These are phyloP conservation scores for Phrynosoma platyrhinos DNA, from an alignment of 2,113 vertebrate species.

Conservation along the genomic window DNA sequence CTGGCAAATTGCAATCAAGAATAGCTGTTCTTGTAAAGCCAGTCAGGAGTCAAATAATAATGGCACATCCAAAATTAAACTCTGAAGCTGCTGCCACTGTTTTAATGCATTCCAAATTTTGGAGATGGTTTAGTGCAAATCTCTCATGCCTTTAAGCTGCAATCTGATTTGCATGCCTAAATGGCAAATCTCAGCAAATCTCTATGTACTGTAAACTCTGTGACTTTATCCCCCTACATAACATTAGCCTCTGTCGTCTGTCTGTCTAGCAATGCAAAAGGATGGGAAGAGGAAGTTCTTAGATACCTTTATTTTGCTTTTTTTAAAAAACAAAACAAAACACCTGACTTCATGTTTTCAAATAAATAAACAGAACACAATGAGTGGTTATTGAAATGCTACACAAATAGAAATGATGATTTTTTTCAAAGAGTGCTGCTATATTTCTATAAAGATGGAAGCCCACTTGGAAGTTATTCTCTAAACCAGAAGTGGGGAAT, in stretches of 20 bases:
- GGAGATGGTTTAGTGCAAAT: neutral
- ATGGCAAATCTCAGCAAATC: neutral
- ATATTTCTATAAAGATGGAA: neutral
- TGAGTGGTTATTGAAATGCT: neutral
- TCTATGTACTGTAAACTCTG: neutral
- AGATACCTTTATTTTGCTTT: neutral
- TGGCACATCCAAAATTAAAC: conserved; percentile 55
- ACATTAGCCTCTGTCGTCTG: neutral
- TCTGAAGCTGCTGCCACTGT: conserved; percentile 41
- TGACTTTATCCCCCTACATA: conserved; percentile 5
- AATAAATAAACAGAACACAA: neutral
- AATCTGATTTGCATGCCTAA: conserved; percentile 24
- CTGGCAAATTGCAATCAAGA: neutral
- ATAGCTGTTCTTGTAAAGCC: conserved; percentile 33
- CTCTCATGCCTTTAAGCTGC: neutral
- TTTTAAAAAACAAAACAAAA: neutral
- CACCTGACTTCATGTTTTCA: neutral
- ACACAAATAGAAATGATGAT: neutral
- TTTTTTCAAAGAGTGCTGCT: neutral
- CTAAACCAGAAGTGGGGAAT: too few species aligned
- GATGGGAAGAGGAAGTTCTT: neutral
- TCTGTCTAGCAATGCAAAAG: neutral
- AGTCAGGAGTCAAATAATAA: neutral
- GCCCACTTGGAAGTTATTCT: too few species aligned
- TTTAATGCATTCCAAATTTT: conserved; percentile 50